Percentiles rank a stretch among this genome's conserved stretches.
Evolutionary conservation across 2,113 vertebrate species (phyloP).

Genomic region (Sinocyclocheilus maitianheensis): DNA sequence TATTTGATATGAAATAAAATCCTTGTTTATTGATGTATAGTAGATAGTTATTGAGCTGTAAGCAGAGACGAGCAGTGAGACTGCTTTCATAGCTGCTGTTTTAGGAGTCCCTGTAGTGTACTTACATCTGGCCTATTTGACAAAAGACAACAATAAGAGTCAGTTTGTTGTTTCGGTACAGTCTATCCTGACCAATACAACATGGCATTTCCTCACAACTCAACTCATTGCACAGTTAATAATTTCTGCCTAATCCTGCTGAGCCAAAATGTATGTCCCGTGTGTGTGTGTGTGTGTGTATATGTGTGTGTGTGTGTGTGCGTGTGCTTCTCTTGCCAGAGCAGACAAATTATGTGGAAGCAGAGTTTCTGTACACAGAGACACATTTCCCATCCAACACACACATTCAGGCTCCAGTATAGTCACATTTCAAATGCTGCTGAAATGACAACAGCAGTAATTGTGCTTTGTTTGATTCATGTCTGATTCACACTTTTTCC

Average conservation of each 20-base stretch:
- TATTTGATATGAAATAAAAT: not conserved
- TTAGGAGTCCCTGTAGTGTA: slow-evolving; percentile 52
- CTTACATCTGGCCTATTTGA: slow-evolving; percentile 32
- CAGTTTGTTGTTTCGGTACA: slow-evolving; percentile 39
- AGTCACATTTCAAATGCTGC: not conserved
- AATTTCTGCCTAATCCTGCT: slow-evolving; percentile 12
- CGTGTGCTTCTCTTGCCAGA: not conserved
- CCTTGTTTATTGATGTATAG: not conserved
- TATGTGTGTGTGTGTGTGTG: slow-evolving; percentile 1
- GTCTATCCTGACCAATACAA: slow-evolving; percentile 44
- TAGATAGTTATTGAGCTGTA: slow-evolving; percentile 14
- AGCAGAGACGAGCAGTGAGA: slow-evolving; percentile 7
- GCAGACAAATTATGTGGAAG: slow-evolving; percentile 23
- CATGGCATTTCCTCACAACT: slow-evolving; percentile 27
- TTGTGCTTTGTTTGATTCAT: slow-evolving; percentile 6
- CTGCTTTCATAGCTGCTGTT: slow-evolving; percentile 11
- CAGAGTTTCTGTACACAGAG: not conserved
- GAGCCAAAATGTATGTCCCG: not conserved
- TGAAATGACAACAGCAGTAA: not conserved
- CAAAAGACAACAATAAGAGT: slow-evolving; percentile 47
- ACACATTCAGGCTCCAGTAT: not conserved
- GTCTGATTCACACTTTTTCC: too few species aligned
- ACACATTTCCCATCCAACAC: not conserved
- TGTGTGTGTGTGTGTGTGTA: slow-evolving; percentile 5
- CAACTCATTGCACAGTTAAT: slow-evolving; percentile 25